Evolutionary conservation across 2,113 vertebrate species (phyloP).

Genomic region (Perognathus longimembris): DNA sequence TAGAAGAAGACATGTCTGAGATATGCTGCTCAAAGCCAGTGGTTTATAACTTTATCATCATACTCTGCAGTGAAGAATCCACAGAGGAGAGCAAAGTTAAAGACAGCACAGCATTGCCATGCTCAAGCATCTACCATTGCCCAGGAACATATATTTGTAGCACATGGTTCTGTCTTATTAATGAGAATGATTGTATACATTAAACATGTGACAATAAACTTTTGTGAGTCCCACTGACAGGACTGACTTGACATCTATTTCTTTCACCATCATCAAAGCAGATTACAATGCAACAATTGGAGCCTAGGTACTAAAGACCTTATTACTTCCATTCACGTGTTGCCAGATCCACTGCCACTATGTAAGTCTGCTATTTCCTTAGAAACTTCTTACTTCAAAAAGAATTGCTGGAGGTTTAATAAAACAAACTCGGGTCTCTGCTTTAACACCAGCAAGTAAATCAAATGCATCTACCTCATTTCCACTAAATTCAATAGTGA

Average conservation of each 20-base stretch:
- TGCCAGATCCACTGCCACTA: neutral
- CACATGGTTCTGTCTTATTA: rapidly evolving
- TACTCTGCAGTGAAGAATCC: neutral
- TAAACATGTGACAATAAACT: neutral
- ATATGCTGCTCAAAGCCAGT: neutral
- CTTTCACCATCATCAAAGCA: neutral
- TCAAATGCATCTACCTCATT: neutral
- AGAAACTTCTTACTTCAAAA: neutral
- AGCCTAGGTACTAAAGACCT: neutral
- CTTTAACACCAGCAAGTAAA: neutral
- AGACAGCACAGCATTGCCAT: rapidly evolving
- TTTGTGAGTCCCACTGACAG: neutral
- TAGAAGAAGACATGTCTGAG: neutral
- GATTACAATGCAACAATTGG: neutral
- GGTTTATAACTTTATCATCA: neutral
- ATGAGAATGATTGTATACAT: neutral
- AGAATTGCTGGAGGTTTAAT: neutral
- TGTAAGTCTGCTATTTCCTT: neutral
- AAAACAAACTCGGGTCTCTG: neutral
- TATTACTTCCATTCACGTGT: neutral
- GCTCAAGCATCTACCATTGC: rapidly evolving
- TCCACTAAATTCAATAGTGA: neutral
- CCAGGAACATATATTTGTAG: neutral
- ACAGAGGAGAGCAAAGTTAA: neutral
- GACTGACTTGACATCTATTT: neutral